Evolutionary conservation across 1,140 invertebrate genomes (phyloP).

Genomic region (Drosophila truncata): DNA sequence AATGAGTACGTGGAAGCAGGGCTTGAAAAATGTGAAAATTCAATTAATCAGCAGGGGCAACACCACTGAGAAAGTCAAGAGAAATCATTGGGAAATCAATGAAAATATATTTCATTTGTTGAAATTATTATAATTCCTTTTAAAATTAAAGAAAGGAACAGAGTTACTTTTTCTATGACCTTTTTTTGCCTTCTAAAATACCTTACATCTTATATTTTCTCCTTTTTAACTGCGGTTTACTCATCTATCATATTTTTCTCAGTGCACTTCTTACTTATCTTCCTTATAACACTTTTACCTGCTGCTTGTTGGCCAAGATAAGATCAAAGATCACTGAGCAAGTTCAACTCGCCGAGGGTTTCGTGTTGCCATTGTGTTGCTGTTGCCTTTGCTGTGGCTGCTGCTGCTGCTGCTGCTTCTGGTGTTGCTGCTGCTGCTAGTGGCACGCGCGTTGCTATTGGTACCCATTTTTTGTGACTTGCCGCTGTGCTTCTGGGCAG

Average conservation of each 20-base stretch:
- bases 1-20: slow-evolving; percentile 35
- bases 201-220: background rate
- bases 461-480: slow-evolving; percentile 1
- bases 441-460: slow-evolving; percentile 52
- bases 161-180: too few relatives aligned
- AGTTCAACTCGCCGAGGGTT: slow-evolving; percentile 37
- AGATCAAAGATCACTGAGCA: slow-evolving; percentile 72
- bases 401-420: slow-evolving; percentile 3
- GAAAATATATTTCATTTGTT: too few relatives aligned
- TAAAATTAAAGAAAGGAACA: too few relatives aligned
- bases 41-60: slow-evolving; percentile 60
- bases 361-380: slow-evolving; percentile 50
- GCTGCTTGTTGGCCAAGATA: slow-evolving; percentile 46
- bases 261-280: slow-evolving; percentile 10
- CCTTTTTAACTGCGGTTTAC: background rate
- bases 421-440: slow-evolving; percentile 18
- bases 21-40: slow-evolving; percentile 61
- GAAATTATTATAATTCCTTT: too few relatives aligned
- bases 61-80: background rate
- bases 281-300: slow-evolving; percentile 68
- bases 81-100: background rate
- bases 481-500: slow-evolving; percentile 56
- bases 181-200: background rate
- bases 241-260: slow-evolving; percentile 8
- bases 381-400: slow-evolving; percentile 7